phyloP scores from a whole-genome alignment of 1,140 invertebrate species.

The Lepidotrigona ventralis region DNA sequence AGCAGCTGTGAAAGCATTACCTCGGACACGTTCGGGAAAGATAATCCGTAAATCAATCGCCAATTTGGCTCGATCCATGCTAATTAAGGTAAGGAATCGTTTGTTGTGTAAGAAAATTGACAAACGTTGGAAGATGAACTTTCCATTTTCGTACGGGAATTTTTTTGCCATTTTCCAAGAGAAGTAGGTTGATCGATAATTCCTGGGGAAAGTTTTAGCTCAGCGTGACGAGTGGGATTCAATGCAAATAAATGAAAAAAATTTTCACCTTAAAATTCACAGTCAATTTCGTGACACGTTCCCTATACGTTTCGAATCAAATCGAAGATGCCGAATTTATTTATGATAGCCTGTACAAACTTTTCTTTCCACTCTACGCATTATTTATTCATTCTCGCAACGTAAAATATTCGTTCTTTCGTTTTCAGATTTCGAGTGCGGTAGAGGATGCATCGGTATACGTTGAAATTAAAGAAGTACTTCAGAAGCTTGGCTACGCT shows the following conservation, averaged over 20 bases:
- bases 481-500: slow-evolving; percentile 89
- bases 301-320: too few species aligned
- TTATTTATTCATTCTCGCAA: slow-evolving; percentile 9
- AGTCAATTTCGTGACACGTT: too few species aligned
- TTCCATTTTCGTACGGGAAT: too few species aligned
- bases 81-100: slow-evolving; percentile 82
- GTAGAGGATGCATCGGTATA: slow-evolving; percentile 94
- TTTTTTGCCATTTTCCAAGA: too few species aligned
- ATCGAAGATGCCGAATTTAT: too few species aligned
- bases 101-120: not conserved
- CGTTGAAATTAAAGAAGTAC: slow-evolving; percentile 85
- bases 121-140: not conserved
- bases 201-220: too few species aligned
- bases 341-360: too few species aligned
- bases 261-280: too few species aligned
- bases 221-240: too few species aligned
- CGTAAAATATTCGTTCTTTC: not conserved
- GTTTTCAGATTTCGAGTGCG: slow-evolving; percentile 87
- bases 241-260: too few species aligned
- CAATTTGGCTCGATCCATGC: slow-evolving; percentile 89
- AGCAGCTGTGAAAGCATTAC: slow-evolving; percentile 88
- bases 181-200: too few species aligned
- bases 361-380: too few species aligned
- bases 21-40: slow-evolving; percentile 89
- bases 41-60: slow-evolving; percentile 92